These are phyloP conservation scores for Aphrophora alni DNA, from an alignment of 2,888 invertebrate species.

Conservation along the genomic window DNA sequence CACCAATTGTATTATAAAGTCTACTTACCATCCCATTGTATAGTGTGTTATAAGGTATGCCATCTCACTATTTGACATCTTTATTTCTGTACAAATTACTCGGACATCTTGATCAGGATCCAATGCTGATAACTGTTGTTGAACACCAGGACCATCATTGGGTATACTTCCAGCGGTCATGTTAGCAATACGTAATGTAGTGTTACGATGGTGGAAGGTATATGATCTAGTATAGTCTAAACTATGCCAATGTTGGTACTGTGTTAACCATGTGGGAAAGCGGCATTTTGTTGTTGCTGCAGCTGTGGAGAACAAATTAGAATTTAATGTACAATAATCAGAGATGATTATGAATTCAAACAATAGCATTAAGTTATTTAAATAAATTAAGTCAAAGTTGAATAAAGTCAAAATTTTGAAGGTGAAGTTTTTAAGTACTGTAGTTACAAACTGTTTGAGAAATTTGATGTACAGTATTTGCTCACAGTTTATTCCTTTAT, in stretches of 20 bases:
- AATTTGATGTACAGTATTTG: too few species aligned
- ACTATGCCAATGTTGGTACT: constrained; percentile 86
- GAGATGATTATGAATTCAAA: background rate
- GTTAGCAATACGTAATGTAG: constrained; percentile 73
- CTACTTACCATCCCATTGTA: constrained; percentile 73
- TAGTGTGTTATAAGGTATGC: constrained; percentile 69
- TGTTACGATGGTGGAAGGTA: constrained; percentile 82
- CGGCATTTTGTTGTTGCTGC: constrained; percentile 78
- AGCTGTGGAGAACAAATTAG: constrained; percentile 61
- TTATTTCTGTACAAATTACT: constrained; percentile 70
- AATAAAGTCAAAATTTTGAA: too few species aligned
- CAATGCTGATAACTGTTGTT: constrained; percentile 32
- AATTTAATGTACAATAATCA: background rate
- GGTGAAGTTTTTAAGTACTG: too few species aligned
- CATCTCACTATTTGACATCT: constrained; percentile 65
- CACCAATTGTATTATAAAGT: too few species aligned
- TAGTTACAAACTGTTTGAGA: too few species aligned
- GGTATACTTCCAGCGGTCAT: constrained; percentile 55
- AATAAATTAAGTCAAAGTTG: too few species aligned
- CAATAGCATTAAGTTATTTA: too few species aligned
- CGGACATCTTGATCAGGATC: constrained; percentile 58
- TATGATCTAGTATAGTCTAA: constrained; percentile 85
- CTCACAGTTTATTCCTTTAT: too few species aligned
- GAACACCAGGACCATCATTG: constrained; percentile 52
- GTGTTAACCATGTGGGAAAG: constrained; percentile 87